These are phyloP conservation scores for Apamea epomidion DNA, from an alignment of 2,888 invertebrate species.

Conservation along the genomic window DNA sequence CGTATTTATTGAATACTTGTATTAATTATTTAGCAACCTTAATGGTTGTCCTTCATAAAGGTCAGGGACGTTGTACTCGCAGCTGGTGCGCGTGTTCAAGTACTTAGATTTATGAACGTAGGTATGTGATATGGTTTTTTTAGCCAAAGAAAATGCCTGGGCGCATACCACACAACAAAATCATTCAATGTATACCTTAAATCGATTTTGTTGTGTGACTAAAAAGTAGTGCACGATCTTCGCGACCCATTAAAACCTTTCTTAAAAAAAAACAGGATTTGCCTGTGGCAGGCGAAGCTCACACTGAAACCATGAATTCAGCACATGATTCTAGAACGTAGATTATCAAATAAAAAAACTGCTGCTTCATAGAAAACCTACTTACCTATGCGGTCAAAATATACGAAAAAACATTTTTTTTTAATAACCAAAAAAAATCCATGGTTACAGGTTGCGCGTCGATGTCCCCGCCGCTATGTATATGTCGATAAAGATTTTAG, in stretches of 20 bases:
- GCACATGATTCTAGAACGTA: too few species aligned
- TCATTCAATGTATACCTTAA: too few species aligned
- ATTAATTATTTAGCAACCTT: constrained; percentile 3
- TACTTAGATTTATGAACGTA: neutral
- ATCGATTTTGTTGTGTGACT: too few species aligned
- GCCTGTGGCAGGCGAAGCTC: too few species aligned
- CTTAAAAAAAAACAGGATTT: neutral
- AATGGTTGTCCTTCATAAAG: constrained; percentile 15
- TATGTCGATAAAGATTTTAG: neutral
- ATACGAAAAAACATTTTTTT: neutral
- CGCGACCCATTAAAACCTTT: fast-evolving
- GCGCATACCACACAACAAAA: neutral
- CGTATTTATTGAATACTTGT: constrained; percentile 28
- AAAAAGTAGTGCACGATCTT: neutral
- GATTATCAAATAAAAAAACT: too few species aligned
- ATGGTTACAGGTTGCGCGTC: too few species aligned
- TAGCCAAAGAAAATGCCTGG: neutral
- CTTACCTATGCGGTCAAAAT: too few species aligned
- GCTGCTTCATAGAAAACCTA: too few species aligned
- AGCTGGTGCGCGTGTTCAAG: too few species aligned
- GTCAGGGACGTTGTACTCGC: neutral
- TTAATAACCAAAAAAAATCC: neutral
- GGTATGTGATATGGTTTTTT: neutral
- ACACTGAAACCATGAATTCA: too few species aligned
- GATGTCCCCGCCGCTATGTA: neutral